A percentile compares a stretch with the other conserved stretches of the same genome.
These are phyloP conservation scores for Eilema griseolum DNA, from an alignment of 2,888 invertebrate species.

Conservation along the genomic window DNA sequence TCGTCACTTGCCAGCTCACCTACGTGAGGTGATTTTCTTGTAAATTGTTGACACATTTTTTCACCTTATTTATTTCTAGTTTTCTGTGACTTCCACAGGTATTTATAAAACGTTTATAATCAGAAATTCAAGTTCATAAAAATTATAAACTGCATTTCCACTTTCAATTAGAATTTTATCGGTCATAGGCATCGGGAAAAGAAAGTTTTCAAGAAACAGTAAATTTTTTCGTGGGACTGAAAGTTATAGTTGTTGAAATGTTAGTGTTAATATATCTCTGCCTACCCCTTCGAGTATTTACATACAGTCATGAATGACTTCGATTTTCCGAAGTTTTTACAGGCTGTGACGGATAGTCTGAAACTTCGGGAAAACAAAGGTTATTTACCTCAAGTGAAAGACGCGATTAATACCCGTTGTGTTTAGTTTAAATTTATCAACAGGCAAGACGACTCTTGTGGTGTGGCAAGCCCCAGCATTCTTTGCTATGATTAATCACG, in stretches of 20 bases:
- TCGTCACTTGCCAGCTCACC: conserved; percentile 43
- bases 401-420: background rate
- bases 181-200: background rate
- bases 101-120: background rate
- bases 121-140: background rate
- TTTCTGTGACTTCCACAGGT: background rate
- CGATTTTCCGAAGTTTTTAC: background rate
- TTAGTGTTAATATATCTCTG: too few relatives aligned
- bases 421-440: conserved; percentile 2
- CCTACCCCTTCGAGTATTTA: too few relatives aligned
- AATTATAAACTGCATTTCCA: background rate
- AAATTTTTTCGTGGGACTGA: background rate
- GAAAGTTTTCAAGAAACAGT: background rate
- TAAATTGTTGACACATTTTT: conserved; percentile 32
- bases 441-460: background rate
- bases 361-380: background rate
- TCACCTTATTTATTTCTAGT: conserved; percentile 29
- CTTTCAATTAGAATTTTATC: background rate
- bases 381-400: background rate
- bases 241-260: too few relatives aligned
- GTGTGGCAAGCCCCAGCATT: background rate
- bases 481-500: conserved; percentile 8
- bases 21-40: conserved; percentile 41
- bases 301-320: too few relatives aligned
- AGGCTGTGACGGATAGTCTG: background rate